These are phyloP conservation scores for Dendronephthya gigantea DNA, from an alignment of 64 coral and sea anemone genomes.

Conservation along the genomic window DNA sequence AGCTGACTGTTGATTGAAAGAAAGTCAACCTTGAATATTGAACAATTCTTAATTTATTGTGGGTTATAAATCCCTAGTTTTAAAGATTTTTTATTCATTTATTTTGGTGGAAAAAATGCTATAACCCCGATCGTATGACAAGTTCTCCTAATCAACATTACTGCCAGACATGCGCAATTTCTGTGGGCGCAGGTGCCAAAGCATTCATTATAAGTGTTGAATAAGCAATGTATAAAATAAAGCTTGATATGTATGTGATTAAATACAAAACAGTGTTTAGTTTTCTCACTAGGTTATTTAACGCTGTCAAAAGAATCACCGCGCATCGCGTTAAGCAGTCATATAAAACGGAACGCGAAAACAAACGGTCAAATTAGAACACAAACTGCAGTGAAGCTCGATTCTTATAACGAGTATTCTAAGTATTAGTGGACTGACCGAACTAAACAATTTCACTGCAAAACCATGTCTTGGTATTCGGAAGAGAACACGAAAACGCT, in stretches of 20 bases:
- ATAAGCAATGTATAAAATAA: constrained; percentile 11
- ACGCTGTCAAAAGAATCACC: neutral
- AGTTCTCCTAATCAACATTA: neutral
- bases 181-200: neutral
- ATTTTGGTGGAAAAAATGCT: neutral
- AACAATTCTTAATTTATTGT: no score
- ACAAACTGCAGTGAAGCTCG: no score
- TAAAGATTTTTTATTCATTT: neutral
- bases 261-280: constrained; percentile 19
- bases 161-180: neutral
- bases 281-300: constrained; percentile 13
- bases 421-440: neutral
- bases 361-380: no score
- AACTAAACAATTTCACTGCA: neutral
- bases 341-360: neutral
- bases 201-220: neutral
- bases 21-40: no score
- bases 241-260: constrained; percentile 11
- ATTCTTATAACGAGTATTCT: neutral
- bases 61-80: neutral
- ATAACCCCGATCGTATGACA: neutral
- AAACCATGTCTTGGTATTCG: neutral
- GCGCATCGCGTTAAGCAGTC: neutral
- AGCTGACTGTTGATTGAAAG: no score
- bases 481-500: constrained; percentile 42